Conservation (phyloP, 2,113 vertebrate species). For the Opisthocomus hoazin region DNA sequence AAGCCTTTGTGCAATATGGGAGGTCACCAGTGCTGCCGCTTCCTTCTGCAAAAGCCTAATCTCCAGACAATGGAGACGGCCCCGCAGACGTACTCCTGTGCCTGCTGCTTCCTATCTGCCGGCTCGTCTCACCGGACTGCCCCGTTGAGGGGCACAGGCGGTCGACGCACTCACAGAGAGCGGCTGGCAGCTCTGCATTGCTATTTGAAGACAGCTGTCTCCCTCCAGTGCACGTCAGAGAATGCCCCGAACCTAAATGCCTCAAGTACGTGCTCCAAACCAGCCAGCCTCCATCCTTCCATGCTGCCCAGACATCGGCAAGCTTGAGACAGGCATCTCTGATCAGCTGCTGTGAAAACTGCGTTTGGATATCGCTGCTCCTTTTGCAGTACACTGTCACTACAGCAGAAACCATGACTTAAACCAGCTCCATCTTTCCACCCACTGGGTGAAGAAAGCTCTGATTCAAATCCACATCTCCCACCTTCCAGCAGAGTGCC, state of each 20-base stretch:
- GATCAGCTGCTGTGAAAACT: not conserved
- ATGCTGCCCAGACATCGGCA: not conserved
- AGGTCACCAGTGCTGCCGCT: not conserved
- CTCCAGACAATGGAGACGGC: not conserved
- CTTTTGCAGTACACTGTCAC: not conserved
- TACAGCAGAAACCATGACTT: not conserved
- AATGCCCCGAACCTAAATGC: not conserved
- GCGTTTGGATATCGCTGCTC: accelerated
- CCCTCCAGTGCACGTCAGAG: not conserved
- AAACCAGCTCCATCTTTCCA: not conserved
- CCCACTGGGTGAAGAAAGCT: not conserved
- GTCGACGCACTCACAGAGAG: not conserved
- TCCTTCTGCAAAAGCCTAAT: not conserved
- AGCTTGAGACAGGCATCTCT: not conserved
- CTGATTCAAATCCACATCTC: not conserved
- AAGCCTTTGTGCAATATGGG: not conserved
- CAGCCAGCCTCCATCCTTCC: not conserved
- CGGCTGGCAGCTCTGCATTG: not conserved
- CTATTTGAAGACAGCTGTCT: not conserved
- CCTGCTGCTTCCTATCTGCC: not conserved
- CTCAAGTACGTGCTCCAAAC: accelerated
- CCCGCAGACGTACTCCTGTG: not conserved
- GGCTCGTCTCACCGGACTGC: not conserved
- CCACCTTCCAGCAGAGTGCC: not conserved
- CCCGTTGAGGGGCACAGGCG: not conserved